Evolutionary conservation across 2,797 vertebrate genomes (phyloP), one percentile per base, ranked within the genome.

Genomic region (Coracias cyanogaster): DNA sequence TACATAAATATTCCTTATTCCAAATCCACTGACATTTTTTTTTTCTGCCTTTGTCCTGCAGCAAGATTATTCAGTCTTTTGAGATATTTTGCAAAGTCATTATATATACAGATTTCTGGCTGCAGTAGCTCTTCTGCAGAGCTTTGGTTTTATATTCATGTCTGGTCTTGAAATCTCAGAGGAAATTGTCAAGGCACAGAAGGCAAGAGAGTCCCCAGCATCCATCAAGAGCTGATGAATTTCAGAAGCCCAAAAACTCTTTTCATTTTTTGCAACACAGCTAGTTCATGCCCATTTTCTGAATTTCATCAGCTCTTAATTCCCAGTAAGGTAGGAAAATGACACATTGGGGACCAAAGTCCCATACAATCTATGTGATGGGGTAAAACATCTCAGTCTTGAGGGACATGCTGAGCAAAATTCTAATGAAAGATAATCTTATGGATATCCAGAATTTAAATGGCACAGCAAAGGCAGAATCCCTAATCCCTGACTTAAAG

Each of bases 21-120:
- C 77, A 88, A 90, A 84, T 86, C 76, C 65, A 65, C 15, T 57
- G 35, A 58, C 19, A 54, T 90, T 29, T 71, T 71, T 64, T 67
- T 76, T 72, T 48, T 4, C 39, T 88, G 20, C 13, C 26, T 91
- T 60, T 86, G 80, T 88, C 79, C 73, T 82, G 64, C 28, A 91
- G 70, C 60, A 91, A 89, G 65, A 77, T 88, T 94, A 72, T 87
- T 89, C 54, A 74, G 41, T 69, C 52, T 73, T 91, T 71, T 81
- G 80, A 94, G 70, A 46, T 85, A 76, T 46, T 93, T 74, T 71
- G 19, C 77, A 65, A 85, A 77, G 35, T 76, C 57, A 45, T 93
- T 91, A 73, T 87, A 80, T 61, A 54, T 61, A 64, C 10, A n/a
- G 46, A 85, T 65, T 81, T 79, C 65, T 90, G 64, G 21, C 58